Percentiles rank a stretch among this genome's conserved stretches.
Conservation (phyloP, 2,888 invertebrate genomes). For the Philereme transversata region DNA sequence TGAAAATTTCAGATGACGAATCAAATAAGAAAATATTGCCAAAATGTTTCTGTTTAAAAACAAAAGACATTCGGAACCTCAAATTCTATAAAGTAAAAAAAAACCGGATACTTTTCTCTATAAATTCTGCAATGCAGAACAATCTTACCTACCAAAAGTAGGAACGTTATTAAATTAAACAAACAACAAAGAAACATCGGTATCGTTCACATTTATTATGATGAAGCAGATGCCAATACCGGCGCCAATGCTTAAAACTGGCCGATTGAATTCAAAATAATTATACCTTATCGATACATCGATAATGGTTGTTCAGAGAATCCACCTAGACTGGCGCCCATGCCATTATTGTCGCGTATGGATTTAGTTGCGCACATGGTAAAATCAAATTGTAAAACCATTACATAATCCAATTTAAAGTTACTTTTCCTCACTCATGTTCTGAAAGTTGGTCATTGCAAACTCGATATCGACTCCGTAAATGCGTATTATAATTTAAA, state of each 20-base stretch:
- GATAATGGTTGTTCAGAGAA: slow-evolving; percentile 52
- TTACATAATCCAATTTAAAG: slow-evolving; percentile 4
- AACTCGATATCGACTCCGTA: too few species aligned
- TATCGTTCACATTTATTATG: slow-evolving; percentile 37
- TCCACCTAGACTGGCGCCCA: slow-evolving; percentile 62
- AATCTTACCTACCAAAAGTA: neutral
- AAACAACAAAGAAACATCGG: too few species aligned
- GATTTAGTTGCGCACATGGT: slow-evolving; percentile 44
- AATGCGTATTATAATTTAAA: too few species aligned
- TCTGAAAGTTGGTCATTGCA: too few species aligned
- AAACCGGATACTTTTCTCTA: too few species aligned
- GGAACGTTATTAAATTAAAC: neutral
- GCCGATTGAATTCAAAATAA: slow-evolving; percentile 57
- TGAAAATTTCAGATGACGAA: too few species aligned
- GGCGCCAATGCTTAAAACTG: slow-evolving; percentile 47
- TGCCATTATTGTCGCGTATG: slow-evolving; percentile 64
- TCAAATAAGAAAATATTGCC: too few species aligned
- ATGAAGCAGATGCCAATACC: slow-evolving; percentile 40
- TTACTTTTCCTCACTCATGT: neutral
- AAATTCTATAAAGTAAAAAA: too few species aligned
- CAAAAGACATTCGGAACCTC: too few species aligned
- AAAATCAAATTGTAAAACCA: slow-evolving; percentile 7
- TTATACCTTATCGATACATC: slow-evolving; percentile 61
- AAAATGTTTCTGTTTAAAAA: too few species aligned
- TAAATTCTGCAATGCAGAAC: too few species aligned